These are phyloP conservation scores for Hyla sarda DNA, from an alignment of 2,113 vertebrate genomes.

Conservation along the genomic window DNA sequence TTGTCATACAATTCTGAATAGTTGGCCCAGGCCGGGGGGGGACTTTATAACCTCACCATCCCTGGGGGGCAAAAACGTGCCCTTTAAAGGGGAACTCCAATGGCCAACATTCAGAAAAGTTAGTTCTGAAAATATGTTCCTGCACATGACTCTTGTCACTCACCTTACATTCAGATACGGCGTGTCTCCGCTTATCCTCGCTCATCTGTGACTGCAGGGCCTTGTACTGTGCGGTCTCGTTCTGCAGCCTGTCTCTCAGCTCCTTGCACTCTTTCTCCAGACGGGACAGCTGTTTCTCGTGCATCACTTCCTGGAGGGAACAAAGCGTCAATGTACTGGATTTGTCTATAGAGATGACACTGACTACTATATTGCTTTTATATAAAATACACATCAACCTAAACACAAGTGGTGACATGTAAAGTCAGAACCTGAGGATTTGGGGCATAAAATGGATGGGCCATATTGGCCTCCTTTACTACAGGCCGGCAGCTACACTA, in stretches of 20 bases:
- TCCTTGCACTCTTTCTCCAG: constrained; percentile 83
- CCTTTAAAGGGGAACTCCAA: too few relatives aligned
- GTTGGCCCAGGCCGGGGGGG: too few relatives aligned
- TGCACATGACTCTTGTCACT: background rate
- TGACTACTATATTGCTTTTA: background rate
- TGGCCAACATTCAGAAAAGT: too few relatives aligned
- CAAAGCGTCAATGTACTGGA: constrained; percentile 1
- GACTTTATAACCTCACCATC: too few relatives aligned
- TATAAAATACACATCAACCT: too few relatives aligned
- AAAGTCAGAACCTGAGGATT: background rate
- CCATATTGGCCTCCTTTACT: background rate
- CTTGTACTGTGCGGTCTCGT: constrained; percentile 85
- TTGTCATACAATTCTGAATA: too few relatives aligned
- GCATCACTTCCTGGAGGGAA: constrained; percentile 81
- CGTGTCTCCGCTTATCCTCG: constrained; percentile 90
- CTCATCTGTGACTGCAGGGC: constrained; percentile 85
- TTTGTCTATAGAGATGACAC: too few relatives aligned
- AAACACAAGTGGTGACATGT: background rate
- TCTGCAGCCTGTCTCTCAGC: constrained; percentile 85
- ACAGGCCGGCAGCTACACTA: background rate
- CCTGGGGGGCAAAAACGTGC: too few relatives aligned
- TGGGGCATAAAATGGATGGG: background rate
- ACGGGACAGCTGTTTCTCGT: constrained; percentile 82
- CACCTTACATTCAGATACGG: constrained; percentile 84
- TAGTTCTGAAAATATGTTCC: too few relatives aligned